Evolutionary conservation across 37 sponge, comb jelly and placozoan species (phyloP).

Genomic region (Ephydatia muelleri): DNA sequence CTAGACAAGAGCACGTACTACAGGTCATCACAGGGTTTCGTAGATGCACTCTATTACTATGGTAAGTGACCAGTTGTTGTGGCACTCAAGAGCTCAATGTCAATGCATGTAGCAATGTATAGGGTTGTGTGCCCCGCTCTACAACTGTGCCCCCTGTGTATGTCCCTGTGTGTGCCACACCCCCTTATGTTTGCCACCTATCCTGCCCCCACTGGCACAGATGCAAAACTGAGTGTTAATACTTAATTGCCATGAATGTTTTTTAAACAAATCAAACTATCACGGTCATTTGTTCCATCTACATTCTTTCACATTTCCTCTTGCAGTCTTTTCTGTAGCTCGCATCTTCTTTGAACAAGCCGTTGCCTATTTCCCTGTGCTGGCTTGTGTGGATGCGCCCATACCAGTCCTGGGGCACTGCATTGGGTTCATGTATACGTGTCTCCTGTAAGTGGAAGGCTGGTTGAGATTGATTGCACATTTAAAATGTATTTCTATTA

Average conservation of each 20-base stretch:
- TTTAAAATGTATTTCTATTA: background rate
- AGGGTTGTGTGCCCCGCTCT: too few relatives aligned
- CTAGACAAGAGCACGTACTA: slow-evolving; percentile 28
- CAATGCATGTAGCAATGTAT: too few relatives aligned
- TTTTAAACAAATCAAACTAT: background rate
- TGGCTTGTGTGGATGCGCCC: slow-evolving; percentile 49
- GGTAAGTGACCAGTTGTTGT: slow-evolving; percentile 11
- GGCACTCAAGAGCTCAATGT: too few relatives aligned
- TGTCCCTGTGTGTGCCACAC: too few relatives aligned
- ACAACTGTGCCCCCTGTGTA: too few relatives aligned
- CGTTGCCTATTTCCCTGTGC: slow-evolving; percentile 54
- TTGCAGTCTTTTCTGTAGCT: slow-evolving; percentile 22
- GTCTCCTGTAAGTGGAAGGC: slow-evolving; percentile 31
- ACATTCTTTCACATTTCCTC: background rate
- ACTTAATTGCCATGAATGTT: too few relatives aligned
- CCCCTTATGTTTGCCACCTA: too few relatives aligned
- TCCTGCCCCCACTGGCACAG: too few relatives aligned
- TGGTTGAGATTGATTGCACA: background rate
- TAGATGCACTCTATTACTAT: slow-evolving; percentile 27
- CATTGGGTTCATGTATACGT: slow-evolving; percentile 35
- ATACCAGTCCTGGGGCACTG: slow-evolving; percentile 29
- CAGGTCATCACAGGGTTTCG: background rate
- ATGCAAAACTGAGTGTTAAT: too few relatives aligned
- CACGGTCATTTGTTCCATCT: background rate
- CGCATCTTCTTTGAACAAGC: slow-evolving; percentile 48